Conservation (phyloP, 2,113 vertebrate genomes). For the Salvator merianae region DNA sequence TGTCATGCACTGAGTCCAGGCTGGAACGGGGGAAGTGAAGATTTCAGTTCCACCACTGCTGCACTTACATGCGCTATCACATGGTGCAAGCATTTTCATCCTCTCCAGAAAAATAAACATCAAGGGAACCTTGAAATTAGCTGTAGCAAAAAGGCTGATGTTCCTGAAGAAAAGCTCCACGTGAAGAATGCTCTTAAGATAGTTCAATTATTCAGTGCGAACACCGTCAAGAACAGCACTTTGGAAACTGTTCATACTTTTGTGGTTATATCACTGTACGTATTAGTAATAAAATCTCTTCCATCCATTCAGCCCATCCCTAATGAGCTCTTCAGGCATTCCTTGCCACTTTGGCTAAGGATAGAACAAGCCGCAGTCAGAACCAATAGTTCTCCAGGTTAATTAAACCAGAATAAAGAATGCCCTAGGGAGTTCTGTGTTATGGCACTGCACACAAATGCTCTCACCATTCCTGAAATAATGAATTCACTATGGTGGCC, state of each 20-base stretch:
- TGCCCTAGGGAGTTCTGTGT: no score
- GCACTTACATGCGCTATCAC: no score
- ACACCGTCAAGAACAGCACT: not conserved
- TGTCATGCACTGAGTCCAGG: no score
- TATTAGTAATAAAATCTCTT: not conserved
- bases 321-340: not conserved
- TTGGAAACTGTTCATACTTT: not conserved
- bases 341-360: not conserved
- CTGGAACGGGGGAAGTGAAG: no score
- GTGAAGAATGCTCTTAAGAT: not conserved
- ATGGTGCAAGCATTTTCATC: not conserved
- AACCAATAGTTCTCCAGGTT: no score
- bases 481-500: not conserved
- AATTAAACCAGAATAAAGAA: no score
- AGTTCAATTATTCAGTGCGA: constrained; percentile 15
- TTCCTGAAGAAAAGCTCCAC: not conserved
- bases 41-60: no score
- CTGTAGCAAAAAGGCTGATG: not conserved
- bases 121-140: not conserved
- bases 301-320: not conserved
- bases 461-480: not conserved
- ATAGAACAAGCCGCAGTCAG: not conserved
- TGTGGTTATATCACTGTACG: not conserved
- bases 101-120: not conserved
- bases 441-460: no score